A percentile compares a stretch with the other conserved stretches of the same genome.
These are phyloP conservation scores for Clostera curtula DNA, from an alignment of 2,888 invertebrate genomes.

Conservation along the genomic window DNA sequence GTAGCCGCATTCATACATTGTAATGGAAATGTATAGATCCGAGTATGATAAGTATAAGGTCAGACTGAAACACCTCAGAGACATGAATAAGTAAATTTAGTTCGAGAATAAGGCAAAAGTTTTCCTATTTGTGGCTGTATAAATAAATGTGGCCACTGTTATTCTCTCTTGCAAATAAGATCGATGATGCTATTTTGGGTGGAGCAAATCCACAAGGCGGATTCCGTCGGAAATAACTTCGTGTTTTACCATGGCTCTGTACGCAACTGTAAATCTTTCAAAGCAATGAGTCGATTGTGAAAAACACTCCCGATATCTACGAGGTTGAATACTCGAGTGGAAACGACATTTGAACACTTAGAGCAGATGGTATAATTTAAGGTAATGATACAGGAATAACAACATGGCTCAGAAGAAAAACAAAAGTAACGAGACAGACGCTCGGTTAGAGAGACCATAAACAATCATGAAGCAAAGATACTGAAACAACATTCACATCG, in stretches of 20 bases:
- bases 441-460: constrained; percentile 11
- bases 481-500: constrained; percentile 12
- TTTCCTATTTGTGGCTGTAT: constrained; percentile 39
- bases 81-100: constrained; percentile 36
- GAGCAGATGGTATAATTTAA: constrained; percentile 25
- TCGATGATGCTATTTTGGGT: constrained; percentile 67
- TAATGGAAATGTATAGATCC: constrained; percentile 7
- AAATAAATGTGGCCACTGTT: constrained; percentile 54
- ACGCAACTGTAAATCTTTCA: constrained; percentile 58
- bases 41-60: constrained; percentile 12
- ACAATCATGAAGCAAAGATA: constrained; percentile 11
- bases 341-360: constrained; percentile 32
- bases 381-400: constrained; percentile 26
- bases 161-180: constrained; percentile 58
- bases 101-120: constrained; percentile 35
- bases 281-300: constrained; percentile 51
- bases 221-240: constrained; percentile 67
- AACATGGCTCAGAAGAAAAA: constrained; percentile 17
- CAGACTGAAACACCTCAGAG: constrained; percentile 10
- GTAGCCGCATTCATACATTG: neutral
- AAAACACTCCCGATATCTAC: constrained; percentile 48
- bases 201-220: constrained; percentile 62
- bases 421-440: constrained; percentile 21
- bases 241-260: constrained; percentile 49
- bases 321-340: constrained; percentile 27